Evolutionary conservation across 2,797 vertebrate genomes (phyloP).

Genomic region (Gymnocypris eckloni): DNA sequence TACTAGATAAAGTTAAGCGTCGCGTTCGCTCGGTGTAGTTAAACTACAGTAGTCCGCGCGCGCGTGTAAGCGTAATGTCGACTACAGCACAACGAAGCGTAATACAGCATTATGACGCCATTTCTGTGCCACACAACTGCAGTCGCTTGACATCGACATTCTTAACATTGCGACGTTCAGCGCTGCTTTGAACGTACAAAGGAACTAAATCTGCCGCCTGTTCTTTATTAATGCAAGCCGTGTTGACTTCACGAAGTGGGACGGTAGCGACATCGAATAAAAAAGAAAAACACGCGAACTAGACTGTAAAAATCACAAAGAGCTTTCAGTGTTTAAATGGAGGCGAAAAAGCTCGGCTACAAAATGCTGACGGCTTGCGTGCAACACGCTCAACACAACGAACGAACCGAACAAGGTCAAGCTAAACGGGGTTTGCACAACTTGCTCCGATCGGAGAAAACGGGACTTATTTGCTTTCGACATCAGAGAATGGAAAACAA

Average conservation of each 20-base stretch:
- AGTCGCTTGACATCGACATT: conserved; percentile 54
- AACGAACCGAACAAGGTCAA: conserved; percentile 79
- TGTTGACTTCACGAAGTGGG: conserved; percentile 23
- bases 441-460: conserved; percentile 30
- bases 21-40: not conserved
- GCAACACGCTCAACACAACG: conserved; percentile 66
- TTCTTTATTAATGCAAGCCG: conserved; percentile 1
- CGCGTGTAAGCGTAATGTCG: conserved; percentile 62
- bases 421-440: conserved; percentile 35
- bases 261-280: conserved; percentile 21
- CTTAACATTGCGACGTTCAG: conserved; percentile 7
- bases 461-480: not conserved
- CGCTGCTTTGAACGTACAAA: not conserved
- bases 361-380: conserved; percentile 60
- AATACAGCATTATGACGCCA: conserved; percentile 80
- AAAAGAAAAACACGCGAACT: not conserved
- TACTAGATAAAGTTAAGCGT: conserved; percentile 20
- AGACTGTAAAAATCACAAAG: conserved; percentile 42
- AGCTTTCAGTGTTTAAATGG: conserved; percentile 29
- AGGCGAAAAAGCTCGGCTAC: conserved; percentile 59
- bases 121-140: conserved; percentile 74
- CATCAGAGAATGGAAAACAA: conserved; percentile 24
- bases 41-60: conserved; percentile 33
- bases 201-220: not conserved
- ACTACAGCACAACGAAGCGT: conserved; percentile 45